Evolutionary conservation across 2,888 invertebrate species (phyloP).

Genomic region (Athalia rosae): DNA sequence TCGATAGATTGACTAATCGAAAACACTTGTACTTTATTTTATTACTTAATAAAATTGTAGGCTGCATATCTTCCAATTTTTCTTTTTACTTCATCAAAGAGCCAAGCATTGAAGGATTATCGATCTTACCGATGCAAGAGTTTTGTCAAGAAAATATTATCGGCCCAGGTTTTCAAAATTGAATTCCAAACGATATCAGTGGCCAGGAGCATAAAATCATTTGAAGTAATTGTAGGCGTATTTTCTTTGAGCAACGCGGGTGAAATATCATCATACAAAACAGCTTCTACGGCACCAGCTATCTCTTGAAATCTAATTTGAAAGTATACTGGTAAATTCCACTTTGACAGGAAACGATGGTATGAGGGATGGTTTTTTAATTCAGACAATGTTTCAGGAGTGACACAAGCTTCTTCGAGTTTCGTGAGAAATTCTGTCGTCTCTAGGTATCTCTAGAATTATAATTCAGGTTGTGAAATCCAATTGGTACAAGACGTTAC

Average conservation of each 20-base stretch:
- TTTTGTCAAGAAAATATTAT: slow-evolving; percentile 86
- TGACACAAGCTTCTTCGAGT: slow-evolving; percentile 81
- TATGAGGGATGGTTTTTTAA: slow-evolving; percentile 83
- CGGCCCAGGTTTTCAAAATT: slow-evolving; percentile 82
- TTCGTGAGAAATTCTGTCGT: slow-evolving; percentile 85
- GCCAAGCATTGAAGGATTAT: slow-evolving; percentile 16
- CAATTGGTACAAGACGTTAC: neutral
- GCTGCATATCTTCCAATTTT: neutral
- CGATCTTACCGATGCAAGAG: slow-evolving; percentile 77
- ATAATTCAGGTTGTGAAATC: slow-evolving; percentile 10
- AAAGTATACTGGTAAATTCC: slow-evolving; percentile 98
- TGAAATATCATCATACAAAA: slow-evolving; percentile 64
- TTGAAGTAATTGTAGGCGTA: slow-evolving; percentile 53
- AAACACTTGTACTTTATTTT: slow-evolving; percentile 29
- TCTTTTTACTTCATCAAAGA: neutral
- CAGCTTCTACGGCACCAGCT: slow-evolving; percentile 77
- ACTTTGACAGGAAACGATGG: slow-evolving; percentile 87
- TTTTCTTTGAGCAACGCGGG: slow-evolving; percentile 60
- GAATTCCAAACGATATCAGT: slow-evolving; percentile 76
- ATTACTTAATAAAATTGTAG: slow-evolving; percentile 15
- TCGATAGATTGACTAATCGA: slow-evolving; percentile 11
- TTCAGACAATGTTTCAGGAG: slow-evolving; percentile 76
- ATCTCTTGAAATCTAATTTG: slow-evolving; percentile 97
- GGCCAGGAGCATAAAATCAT: slow-evolving; percentile 67
- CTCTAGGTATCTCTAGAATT: slow-evolving; percentile 81